These are phyloP conservation scores for Poecilobothrus nobilitatus DNA, from an alignment of 2,888 invertebrate species.

Conservation along the genomic window DNA sequence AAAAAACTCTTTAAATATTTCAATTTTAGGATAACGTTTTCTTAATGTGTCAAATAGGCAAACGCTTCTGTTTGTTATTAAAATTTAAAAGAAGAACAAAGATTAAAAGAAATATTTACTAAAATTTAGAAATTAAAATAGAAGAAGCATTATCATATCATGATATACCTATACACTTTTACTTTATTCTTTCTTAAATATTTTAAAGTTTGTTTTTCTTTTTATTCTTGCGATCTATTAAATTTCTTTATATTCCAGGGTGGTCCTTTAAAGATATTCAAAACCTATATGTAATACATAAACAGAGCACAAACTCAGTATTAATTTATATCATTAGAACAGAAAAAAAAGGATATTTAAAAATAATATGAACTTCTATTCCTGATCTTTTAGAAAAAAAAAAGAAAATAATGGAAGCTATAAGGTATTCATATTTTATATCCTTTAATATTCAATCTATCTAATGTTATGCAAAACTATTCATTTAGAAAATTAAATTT, in stretches of 20 bases:
- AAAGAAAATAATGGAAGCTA: neutral
- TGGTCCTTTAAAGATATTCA: neutral
- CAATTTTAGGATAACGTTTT: neutral
- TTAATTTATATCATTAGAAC: neutral
- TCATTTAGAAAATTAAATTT: neutral
- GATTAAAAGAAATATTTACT: too few relatives aligned
- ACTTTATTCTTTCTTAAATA: neutral
- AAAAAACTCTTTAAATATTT: too few relatives aligned
- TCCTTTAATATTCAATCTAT: neutral
- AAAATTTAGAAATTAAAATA: neutral
- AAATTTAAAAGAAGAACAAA: neutral
- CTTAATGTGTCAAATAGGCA: neutral
- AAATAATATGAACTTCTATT: neutral
- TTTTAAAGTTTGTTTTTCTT: constrained; percentile 1
- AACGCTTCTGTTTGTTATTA: neutral
- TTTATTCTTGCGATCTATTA: neutral
- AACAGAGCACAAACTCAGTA: neutral
- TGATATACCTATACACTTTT: neutral
- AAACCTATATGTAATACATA: neutral
- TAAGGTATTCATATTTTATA: neutral
- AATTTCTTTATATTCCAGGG: neutral
- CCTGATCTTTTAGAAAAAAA: neutral
- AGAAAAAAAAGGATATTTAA: neutral
- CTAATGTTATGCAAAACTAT: neutral
- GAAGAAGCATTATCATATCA: neutral